phyloP scores from a whole-genome alignment of 37 sponge, comb jelly and placozoan species.

The Spongilla lacustris region DNA sequence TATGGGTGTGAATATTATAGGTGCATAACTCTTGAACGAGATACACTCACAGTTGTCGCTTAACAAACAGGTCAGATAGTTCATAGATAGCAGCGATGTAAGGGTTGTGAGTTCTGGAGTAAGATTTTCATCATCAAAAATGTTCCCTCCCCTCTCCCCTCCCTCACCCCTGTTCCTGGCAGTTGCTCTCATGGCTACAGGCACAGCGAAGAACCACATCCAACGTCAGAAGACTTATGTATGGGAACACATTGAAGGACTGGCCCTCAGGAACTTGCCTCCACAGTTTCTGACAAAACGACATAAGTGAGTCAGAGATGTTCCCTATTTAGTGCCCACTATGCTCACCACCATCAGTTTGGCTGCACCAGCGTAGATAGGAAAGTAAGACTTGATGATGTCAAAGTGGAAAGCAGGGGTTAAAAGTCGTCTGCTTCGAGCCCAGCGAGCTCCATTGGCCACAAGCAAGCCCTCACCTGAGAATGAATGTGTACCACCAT shows the following conservation, averaged over 20 bases:
- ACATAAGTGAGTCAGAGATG: not conserved
- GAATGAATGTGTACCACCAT: no score
- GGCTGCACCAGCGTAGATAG: slow-evolving; percentile 44
- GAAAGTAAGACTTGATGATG: slow-evolving; percentile 74
- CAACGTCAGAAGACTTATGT: slow-evolving; percentile 78
- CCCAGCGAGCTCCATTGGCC: slow-evolving; percentile 75
- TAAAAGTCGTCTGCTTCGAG: slow-evolving; percentile 71
- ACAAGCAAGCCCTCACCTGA: slow-evolving; percentile 79
- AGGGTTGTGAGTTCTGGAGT: slow-evolving; percentile 35
- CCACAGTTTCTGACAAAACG: slow-evolving; percentile 16
- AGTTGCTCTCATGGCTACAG: slow-evolving; percentile 82
- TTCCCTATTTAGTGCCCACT: slow-evolving; percentile 10
- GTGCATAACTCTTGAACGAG: no score
- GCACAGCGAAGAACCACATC: slow-evolving; percentile 88
- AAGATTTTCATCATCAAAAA: not conserved
- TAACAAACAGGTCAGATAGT: slow-evolving; percentile 22
- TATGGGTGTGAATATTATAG: no score
- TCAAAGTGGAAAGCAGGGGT: slow-evolving; percentile 92
- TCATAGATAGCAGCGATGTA: slow-evolving; percentile 56
- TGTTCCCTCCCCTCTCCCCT: not conserved
- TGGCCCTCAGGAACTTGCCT: slow-evolving; percentile 42
- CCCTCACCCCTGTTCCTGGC: slow-evolving; percentile 66
- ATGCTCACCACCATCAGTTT: slow-evolving; percentile 32
- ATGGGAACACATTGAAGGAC: slow-evolving; percentile 55
- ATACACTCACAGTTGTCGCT: slow-evolving; percentile 50